A percentile compares a stretch with the other conserved stretches of the same genome.
Evolutionary conservation across 2,113 vertebrate genomes (phyloP).

Genomic region (Cygnus buccinator): DNA sequence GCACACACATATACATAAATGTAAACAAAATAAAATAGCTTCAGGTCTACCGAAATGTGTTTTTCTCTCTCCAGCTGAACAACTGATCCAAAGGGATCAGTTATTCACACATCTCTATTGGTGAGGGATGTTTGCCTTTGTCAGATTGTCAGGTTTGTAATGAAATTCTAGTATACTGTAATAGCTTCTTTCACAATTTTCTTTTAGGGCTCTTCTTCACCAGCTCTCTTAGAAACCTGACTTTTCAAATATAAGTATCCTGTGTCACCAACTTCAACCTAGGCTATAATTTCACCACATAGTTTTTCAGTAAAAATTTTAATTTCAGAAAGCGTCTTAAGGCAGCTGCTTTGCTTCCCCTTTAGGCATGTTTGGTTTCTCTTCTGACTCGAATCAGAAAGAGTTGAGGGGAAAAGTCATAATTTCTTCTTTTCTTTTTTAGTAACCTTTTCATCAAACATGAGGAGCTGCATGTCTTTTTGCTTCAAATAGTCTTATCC

Average conservation of each 20-base stretch:
- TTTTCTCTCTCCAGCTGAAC: background rate
- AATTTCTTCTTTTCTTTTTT: slow-evolving; percentile 33
- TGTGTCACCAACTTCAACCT: background rate
- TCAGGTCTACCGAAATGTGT: background rate
- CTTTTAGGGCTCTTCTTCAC: background rate
- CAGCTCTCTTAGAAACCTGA: background rate
- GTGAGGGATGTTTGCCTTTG: background rate
- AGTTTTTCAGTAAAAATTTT: background rate
- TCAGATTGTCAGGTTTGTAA: background rate
- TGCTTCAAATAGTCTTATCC: slow-evolving; percentile 36
- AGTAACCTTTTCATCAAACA: slow-evolving; percentile 42
- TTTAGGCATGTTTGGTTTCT: slow-evolving; percentile 3
- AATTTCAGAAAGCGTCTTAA: background rate
- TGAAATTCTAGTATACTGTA: background rate
- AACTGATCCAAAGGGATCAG: background rate
- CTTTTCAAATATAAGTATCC: background rate
- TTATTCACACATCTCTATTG: background rate
- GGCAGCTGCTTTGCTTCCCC: background rate
- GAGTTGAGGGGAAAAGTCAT: background rate
- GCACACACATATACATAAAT: background rate
- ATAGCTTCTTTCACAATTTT: background rate
- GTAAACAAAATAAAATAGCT: background rate
- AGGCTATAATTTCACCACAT: background rate
- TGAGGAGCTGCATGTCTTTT: slow-evolving; percentile 5
- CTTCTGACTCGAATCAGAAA: background rate